These are phyloP conservation scores for Canis aureus DNA, from an alignment of 2,113 vertebrate genomes.

Conservation along the genomic window DNA sequence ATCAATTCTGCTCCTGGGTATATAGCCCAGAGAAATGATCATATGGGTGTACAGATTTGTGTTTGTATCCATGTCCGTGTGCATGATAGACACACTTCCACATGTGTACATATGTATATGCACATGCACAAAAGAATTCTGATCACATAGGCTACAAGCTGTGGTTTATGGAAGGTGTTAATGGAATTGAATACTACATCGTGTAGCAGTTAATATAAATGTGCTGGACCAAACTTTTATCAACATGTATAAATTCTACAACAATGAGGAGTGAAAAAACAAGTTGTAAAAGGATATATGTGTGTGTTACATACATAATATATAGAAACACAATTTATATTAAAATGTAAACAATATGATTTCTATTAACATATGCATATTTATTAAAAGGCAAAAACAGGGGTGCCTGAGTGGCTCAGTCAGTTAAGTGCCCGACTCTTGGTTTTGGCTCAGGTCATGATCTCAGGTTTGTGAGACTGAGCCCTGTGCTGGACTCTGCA, in stretches of 20 bases:
- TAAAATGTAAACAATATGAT: constrained; percentile 24
- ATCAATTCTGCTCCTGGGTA: not conserved
- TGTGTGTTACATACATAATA: not conserved
- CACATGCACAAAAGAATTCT: not conserved
- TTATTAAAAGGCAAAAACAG: constrained; percentile 30
- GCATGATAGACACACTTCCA: not conserved
- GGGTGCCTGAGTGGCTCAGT: not conserved
- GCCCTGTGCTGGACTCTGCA: not conserved
- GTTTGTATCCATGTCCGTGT: not conserved
- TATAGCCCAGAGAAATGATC: not conserved
- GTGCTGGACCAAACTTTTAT: not conserved
- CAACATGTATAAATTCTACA: constrained; percentile 15
- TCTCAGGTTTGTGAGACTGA: not conserved
- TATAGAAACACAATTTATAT: not conserved
- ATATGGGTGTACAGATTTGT: not conserved
- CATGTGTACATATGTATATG: no score
- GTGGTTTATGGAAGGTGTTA: not conserved
- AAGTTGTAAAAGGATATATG: constrained; percentile 43
- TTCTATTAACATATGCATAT: not conserved
- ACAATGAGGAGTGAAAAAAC: constrained; percentile 36
- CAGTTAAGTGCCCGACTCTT: not conserved
- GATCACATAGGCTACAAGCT: not conserved
- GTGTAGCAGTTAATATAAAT: not conserved
- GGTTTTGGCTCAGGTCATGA: not conserved
- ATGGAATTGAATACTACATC: not conserved